phyloP scores from a whole-genome alignment of 2,113 vertebrate species.

The Actenoides lindsayi region DNA sequence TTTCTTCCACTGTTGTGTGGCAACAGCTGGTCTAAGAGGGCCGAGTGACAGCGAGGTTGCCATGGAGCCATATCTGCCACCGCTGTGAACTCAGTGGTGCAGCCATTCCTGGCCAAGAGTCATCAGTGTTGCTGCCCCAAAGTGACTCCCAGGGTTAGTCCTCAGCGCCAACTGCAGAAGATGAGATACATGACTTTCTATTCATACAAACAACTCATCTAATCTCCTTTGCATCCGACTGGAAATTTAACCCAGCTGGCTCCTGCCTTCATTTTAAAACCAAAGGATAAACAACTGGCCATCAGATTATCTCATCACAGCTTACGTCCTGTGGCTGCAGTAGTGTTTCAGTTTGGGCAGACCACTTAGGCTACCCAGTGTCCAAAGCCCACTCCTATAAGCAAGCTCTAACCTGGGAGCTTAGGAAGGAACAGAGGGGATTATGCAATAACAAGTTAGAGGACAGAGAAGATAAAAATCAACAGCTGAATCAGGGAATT shows the following conservation, averaged over 20 bases:
- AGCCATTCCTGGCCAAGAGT: neutral
- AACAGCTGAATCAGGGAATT: constrained; percentile 2
- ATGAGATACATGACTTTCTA: neutral
- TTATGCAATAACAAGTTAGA: neutral
- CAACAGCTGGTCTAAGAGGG: neutral
- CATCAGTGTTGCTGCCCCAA: neutral
- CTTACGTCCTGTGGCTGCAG: neutral
- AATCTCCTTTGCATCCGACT: neutral
- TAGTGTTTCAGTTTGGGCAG: neutral
- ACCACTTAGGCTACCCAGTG: neutral
- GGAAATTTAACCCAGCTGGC: constrained; percentile 26
- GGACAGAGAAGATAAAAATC: neutral
- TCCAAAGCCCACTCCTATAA: neutral
- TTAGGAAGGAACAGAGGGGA: neutral
- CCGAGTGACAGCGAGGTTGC: neutral
- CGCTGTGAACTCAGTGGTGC: neutral
- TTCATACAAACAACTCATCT: neutral
- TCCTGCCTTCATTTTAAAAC: constrained; percentile 2
- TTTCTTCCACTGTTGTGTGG: neutral
- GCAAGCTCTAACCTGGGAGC: neutral
- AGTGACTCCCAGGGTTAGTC: neutral
- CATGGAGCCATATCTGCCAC: constrained; percentile 56
- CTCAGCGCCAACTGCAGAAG: neutral
- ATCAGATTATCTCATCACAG: neutral
- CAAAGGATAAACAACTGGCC: neutral